phyloP scores from a whole-genome alignment of 2,113 vertebrate genomes.

The Barnardius zonarius region DNA sequence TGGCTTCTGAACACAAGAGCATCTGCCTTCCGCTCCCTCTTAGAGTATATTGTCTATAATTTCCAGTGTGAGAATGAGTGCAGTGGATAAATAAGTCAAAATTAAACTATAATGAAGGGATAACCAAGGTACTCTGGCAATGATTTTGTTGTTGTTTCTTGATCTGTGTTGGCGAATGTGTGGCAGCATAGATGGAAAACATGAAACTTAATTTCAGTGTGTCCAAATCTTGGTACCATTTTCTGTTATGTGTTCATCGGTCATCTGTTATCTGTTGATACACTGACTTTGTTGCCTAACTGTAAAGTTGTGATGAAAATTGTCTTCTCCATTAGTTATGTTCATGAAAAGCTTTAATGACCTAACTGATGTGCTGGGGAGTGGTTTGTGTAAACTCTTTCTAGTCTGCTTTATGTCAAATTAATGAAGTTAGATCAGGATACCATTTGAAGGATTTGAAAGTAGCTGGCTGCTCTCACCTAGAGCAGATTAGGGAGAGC shows the following conservation, averaged over 20 bases:
- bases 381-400: neutral
- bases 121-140: neutral
- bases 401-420: neutral
- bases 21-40: neutral
- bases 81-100: neutral
- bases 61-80: neutral
- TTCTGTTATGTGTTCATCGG: neutral
- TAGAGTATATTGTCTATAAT: neutral
- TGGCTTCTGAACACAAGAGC: neutral
- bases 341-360: neutral
- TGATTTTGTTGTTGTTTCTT: neutral
- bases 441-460: neutral
- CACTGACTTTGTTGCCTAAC: neutral
- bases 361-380: neutral
- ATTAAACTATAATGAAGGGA: neutral
- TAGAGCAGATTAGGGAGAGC: neutral
- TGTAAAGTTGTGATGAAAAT: neutral
- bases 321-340: neutral
- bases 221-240: neutral
- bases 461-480: neutral
- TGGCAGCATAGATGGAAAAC: neutral
- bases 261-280: neutral
- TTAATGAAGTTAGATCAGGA: neutral
- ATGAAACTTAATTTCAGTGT: neutral
- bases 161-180: neutral